These are phyloP conservation scores for Eupithecia abbreviata DNA, from an alignment of 2,888 invertebrate genomes.

Conservation along the genomic window DNA sequence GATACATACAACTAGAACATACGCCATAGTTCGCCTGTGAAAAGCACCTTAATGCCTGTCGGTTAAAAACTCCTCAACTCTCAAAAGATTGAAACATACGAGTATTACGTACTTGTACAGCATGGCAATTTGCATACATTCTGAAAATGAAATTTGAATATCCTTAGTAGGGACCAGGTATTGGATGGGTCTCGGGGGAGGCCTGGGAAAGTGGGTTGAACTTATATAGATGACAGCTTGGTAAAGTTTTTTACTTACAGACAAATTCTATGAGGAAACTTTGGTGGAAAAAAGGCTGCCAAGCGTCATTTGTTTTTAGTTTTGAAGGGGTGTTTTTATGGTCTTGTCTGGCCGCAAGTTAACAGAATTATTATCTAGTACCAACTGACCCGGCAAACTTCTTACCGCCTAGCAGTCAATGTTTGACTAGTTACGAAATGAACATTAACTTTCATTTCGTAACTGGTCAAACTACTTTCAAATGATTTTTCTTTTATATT, in stretches of 20 bases:
- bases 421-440: too few species aligned
- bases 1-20: too few species aligned
- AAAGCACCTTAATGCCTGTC: not conserved
- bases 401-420: too few species aligned
- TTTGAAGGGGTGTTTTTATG: too few species aligned
- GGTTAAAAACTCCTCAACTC: not conserved
- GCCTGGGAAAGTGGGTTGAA: not conserved
- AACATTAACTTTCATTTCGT: too few species aligned
- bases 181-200: constrained; percentile 13
- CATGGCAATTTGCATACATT: constrained; percentile 62
- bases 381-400: too few species aligned
- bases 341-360: too few species aligned
- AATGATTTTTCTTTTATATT: too few species aligned
- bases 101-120: constrained; percentile 44
- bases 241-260: constrained; percentile 3
- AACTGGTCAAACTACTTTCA: too few species aligned
- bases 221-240: not conserved
- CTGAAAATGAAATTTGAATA: constrained; percentile 69
- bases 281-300: not conserved
- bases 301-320: not conserved
- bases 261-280: not conserved
- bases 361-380: too few species aligned
- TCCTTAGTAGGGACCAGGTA: constrained; percentile 43
- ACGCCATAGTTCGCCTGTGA: too few species aligned
- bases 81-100: constrained; percentile 23